These are phyloP conservation scores for Tapirus indicus DNA, from an alignment of 2,797 vertebrate species.

Conservation along the genomic window DNA sequence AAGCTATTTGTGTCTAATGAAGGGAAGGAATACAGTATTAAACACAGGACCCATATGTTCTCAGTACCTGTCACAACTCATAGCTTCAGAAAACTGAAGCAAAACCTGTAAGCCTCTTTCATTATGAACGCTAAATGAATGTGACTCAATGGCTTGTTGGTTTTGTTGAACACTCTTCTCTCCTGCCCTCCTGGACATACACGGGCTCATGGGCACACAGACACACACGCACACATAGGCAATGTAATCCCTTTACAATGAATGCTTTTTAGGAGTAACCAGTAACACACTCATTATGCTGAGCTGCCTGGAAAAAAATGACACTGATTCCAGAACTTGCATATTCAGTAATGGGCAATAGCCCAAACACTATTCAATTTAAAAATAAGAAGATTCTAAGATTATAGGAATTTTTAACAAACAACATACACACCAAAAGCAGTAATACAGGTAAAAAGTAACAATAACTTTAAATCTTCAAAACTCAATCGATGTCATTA, in stretches of 20 bases:
- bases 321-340: background rate
- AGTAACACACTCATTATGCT: background rate
- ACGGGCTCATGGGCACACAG: background rate
- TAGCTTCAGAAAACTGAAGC: background rate
- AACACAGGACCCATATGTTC: background rate
- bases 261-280: background rate
- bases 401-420: background rate
- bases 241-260: background rate
- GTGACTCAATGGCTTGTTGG: background rate
- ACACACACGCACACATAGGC: background rate
- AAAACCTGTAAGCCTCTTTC: background rate
- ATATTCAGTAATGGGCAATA: background rate
- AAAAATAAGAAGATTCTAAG: slow-evolving; percentile 14
- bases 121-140: background rate
- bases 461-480: background rate
- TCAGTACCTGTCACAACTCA: background rate
- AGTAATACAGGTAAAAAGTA: background rate
- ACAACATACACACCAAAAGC: background rate
- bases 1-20: background rate
- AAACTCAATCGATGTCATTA: background rate
- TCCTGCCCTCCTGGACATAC: background rate
- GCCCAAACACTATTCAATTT: background rate
- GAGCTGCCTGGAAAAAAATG: background rate
- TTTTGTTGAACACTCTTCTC: background rate
- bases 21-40: background rate